Conservation (phyloP, 2,113 vertebrate species). For the Pseudolaguvia tuberculata region DNA sequence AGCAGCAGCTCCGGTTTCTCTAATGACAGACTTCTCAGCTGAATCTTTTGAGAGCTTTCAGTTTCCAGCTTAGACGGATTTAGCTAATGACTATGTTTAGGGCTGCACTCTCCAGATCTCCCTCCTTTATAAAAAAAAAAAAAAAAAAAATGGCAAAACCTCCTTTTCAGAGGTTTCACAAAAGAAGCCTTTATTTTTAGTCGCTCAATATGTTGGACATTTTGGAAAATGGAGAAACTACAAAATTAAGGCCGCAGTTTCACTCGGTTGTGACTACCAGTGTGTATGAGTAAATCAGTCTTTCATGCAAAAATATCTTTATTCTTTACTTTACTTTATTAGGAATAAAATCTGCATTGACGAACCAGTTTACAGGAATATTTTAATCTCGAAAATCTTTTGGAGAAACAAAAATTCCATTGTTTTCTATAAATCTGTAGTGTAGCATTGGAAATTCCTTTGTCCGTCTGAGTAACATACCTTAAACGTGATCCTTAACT, state of each 20-base stretch:
- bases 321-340: not conserved
- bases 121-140: too few relatives aligned
- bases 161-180: conserved; percentile 17
- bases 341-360: not conserved
- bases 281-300: not conserved
- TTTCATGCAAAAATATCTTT: not conserved
- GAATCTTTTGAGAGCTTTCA: conserved; percentile 11
- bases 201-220: not conserved
- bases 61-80: conserved; percentile 12
- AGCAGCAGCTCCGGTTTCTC: conserved; percentile 25
- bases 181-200: conserved; percentile 25
- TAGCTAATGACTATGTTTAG: conserved; percentile 23
- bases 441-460: not conserved
- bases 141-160: conserved; percentile 4
- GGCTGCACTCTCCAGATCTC: conserved; percentile 1
- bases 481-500: not conserved
- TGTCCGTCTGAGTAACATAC: not conserved
- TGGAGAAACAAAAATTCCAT: not conserved
- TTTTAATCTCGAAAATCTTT: not conserved
- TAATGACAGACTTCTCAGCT: conserved; percentile 43
- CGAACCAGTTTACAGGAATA: not conserved
- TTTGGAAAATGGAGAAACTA: conserved; percentile 3
- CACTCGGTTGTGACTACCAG: not conserved
- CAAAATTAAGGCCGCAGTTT: not conserved
- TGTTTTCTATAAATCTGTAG: not conserved